Conservation (phyloP, 2,113 vertebrate species). For the Ia io region DNA sequence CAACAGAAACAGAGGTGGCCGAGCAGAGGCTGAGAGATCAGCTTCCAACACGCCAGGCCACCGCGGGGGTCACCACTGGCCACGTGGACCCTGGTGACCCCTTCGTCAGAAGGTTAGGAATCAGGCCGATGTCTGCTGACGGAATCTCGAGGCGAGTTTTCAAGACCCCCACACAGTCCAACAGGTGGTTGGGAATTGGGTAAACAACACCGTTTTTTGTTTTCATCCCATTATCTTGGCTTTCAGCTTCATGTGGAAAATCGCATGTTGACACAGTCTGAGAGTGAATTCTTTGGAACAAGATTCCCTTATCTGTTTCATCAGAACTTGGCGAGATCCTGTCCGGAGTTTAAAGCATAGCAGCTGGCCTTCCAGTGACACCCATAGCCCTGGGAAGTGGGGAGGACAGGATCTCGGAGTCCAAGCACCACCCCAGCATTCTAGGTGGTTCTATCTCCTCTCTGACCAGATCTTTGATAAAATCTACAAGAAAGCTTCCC, state of each 20-base stretch:
- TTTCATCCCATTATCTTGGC: not conserved
- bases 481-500: not conserved
- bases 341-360: not conserved
- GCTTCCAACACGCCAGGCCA: not conserved
- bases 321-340: not conserved
- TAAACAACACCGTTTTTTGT: not conserved
- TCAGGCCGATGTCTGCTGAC: not conserved
- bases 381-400: accelerated
- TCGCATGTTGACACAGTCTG: not conserved
- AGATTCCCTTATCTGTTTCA: not conserved
- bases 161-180: not conserved
- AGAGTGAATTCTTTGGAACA: not conserved
- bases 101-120: not conserved
- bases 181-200: not conserved
- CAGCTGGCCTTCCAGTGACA: not conserved
- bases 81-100: not conserved
- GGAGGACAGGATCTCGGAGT: accelerated
- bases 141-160: not conserved
- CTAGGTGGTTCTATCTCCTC: not conserved
- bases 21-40: not conserved
- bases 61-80: not conserved
- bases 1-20: not conserved
- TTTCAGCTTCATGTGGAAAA: not conserved
- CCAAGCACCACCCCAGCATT: not conserved
- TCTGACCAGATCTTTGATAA: not conserved